These are phyloP conservation scores for Blastomussa wellsi DNA, from an alignment of 92 coral and sea anemone species.

Conservation along the genomic window DNA sequence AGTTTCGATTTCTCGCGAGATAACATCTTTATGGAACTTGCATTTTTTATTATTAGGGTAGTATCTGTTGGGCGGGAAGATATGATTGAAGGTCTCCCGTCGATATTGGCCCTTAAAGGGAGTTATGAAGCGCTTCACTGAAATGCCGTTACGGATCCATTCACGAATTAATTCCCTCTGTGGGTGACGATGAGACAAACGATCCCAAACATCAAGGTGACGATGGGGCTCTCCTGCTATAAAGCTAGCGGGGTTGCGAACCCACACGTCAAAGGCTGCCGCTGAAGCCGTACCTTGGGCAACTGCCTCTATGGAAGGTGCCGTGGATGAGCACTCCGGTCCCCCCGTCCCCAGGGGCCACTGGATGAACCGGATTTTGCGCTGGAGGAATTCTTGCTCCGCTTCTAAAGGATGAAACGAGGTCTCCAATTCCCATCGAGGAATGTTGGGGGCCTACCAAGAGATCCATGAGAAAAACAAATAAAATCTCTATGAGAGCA, in stretches of 20 bases:
- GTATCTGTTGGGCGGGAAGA: slow-evolving; percentile 11
- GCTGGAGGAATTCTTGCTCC: slow-evolving; percentile 12
- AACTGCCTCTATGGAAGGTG: slow-evolving; percentile 16
- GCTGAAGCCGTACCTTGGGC: too few species aligned
- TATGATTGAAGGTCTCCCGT: neutral
- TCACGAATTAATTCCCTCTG: neutral
- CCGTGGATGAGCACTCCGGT: slow-evolving; percentile 21
- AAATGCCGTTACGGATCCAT: slow-evolving; percentile 6
- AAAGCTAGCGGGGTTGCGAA: slow-evolving; percentile 31
- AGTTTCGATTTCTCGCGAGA: slow-evolving; percentile 32
- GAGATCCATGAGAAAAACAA: neutral
- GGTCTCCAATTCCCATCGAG: slow-evolving; percentile 37
- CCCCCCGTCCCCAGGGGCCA: slow-evolving; percentile 43
- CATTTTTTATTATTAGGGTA: slow-evolving; percentile 14
- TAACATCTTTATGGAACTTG: neutral
- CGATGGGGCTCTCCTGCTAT: slow-evolving; percentile 30
- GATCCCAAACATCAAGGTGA: too few species aligned
- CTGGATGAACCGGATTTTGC: neutral
- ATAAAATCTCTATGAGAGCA: neutral
- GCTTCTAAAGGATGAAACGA: slow-evolving; percentile 39
- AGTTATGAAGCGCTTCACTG: neutral
- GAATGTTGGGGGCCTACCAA: slow-evolving; percentile 24
- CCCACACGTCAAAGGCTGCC: slow-evolving; percentile 24
- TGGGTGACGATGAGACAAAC: slow-evolving; percentile 15
- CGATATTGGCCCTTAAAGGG: slow-evolving; percentile 26